Percentiles rank a stretch among this genome's conserved stretches.
Evolutionary conservation across 2,113 vertebrate genomes (phyloP).

Genomic region (Nibea coibor): DNA sequence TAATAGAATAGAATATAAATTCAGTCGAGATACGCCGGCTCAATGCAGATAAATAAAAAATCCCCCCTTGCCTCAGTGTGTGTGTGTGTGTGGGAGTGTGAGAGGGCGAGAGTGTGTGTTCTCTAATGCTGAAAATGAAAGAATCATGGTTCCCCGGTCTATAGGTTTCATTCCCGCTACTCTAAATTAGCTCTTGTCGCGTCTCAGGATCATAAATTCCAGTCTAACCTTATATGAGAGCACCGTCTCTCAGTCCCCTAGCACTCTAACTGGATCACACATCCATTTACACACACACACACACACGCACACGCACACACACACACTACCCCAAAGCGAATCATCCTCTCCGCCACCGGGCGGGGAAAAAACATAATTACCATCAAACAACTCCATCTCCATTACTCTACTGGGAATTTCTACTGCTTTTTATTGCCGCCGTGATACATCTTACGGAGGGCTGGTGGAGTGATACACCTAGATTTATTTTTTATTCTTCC

Average conservation of each 20-base stretch:
- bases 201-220: slow-evolving; percentile 86
- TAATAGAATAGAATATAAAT: slow-evolving; percentile 53
- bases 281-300: slow-evolving; percentile 54
- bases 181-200: slow-evolving; percentile 87
- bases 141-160: slow-evolving; percentile 64
- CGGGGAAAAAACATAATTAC: slow-evolving; percentile 76
- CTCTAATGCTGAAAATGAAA: slow-evolving; percentile 65
- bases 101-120: slow-evolving; percentile 25
- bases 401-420: slow-evolving; percentile 68
- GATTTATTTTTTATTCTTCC: slow-evolving; percentile 45
- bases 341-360: slow-evolving; percentile 50
- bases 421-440: slow-evolving; percentile 70
- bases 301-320: slow-evolving; percentile 42
- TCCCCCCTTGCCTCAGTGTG: slow-evolving; percentile 3
- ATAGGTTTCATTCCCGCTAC: slow-evolving; percentile 74
- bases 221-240: slow-evolving; percentile 88
- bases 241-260: slow-evolving; percentile 85
- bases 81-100: slow-evolving; percentile 9
- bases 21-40: slow-evolving; percentile 26
- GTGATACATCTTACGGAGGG: slow-evolving; percentile 43
- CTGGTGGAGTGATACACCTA: slow-evolving; percentile 28
- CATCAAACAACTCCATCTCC: slow-evolving; percentile 69
- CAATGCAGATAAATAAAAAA: slow-evolving; percentile 43
- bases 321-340: slow-evolving; percentile 48
- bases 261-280: slow-evolving; percentile 76